These are phyloP conservation scores for Dynastes maya DNA, from an alignment of 2,888 invertebrate species.

Conservation along the genomic window DNA sequence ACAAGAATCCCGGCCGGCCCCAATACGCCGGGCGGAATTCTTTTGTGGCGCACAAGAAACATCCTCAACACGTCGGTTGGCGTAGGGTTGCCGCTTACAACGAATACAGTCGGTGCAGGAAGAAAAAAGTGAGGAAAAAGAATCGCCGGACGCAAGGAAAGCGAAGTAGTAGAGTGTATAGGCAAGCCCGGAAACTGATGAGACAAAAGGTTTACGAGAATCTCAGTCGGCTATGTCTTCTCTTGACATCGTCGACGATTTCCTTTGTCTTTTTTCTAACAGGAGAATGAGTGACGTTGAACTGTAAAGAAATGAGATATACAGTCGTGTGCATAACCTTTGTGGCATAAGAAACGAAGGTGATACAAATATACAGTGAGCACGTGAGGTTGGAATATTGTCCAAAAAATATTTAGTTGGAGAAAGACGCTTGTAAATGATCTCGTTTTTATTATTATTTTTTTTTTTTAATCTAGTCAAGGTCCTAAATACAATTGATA, in stretches of 20 bases:
- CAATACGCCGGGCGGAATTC: slow-evolving; percentile 30
- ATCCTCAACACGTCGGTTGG: slow-evolving; percentile 3
- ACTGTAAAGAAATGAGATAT: slow-evolving; percentile 1
- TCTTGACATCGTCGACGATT: slow-evolving; percentile 8
- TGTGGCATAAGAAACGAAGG: too few species aligned
- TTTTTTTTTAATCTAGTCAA: too few species aligned
- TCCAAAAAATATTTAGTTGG: too few species aligned
- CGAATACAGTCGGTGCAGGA: neutral
- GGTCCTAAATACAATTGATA: too few species aligned
- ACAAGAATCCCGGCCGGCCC: neutral
- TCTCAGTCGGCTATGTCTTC: slow-evolving; percentile 7
- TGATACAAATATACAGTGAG: too few species aligned
- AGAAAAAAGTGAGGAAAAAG: slow-evolving; percentile 22
- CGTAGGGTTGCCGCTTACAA: neutral
- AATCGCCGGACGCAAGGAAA: slow-evolving; percentile 17
- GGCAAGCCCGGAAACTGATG: neutral
- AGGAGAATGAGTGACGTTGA: slow-evolving; percentile 10
- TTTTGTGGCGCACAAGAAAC: slow-evolving; percentile 31
- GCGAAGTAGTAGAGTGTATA: slow-evolving; percentile 6
- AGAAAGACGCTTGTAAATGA: too few species aligned
- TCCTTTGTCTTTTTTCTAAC: slow-evolving; percentile 17
- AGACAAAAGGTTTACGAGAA: slow-evolving; percentile 37
- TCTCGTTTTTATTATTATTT: too few species aligned
- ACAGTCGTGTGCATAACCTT: neutral
- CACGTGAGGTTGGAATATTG: too few species aligned